Conservation (phyloP, 2,797 vertebrate genomes). For the Decapterus maruadsi region DNA sequence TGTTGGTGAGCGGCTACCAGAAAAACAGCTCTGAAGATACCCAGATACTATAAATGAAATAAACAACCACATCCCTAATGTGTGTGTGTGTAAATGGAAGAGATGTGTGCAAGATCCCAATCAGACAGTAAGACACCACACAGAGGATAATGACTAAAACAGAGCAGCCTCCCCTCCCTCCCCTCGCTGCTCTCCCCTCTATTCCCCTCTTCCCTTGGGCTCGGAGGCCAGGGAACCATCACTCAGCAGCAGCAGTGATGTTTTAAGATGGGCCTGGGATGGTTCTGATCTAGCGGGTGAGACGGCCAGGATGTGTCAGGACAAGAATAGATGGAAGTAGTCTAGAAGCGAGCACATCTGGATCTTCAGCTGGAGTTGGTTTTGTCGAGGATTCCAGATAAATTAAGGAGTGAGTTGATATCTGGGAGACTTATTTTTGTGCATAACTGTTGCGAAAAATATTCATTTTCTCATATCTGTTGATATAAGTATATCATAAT, state of each 20-base stretch:
- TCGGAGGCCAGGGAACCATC: conserved; percentile 67
- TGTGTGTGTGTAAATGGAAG: conserved; percentile 16
- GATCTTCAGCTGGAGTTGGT: conserved; percentile 52
- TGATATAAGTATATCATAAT: conserved; percentile 1
- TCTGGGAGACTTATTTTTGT: conserved; percentile 17
- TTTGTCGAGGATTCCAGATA: conserved; percentile 43
- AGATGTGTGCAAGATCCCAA: conserved; percentile 25
- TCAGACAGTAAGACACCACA: conserved; percentile 45
- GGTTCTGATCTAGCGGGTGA: conserved; percentile 49
- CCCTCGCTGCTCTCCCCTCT: conserved; percentile 11
- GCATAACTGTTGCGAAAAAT: neutral
- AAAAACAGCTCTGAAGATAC: conserved; percentile 11
- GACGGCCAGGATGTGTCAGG: conserved; percentile 55
- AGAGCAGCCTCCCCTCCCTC: conserved; percentile 53
- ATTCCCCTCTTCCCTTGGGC: conserved; percentile 16
- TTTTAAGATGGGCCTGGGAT: conserved; percentile 57
- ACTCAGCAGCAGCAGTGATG: conserved; percentile 62
- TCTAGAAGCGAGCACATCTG: conserved; percentile 60
- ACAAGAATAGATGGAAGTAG: conserved; percentile 50
- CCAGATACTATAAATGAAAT: conserved; percentile 23
- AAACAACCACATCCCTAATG: conserved; percentile 26
- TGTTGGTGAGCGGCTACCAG: conserved; percentile 1
- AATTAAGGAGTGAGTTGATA: conserved; percentile 41
- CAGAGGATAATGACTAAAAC: conserved; percentile 71
- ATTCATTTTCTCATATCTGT: conserved; percentile 13